phyloP scores from a whole-genome alignment of 2,888 invertebrate species.

The Pimpla rufipes region DNA sequence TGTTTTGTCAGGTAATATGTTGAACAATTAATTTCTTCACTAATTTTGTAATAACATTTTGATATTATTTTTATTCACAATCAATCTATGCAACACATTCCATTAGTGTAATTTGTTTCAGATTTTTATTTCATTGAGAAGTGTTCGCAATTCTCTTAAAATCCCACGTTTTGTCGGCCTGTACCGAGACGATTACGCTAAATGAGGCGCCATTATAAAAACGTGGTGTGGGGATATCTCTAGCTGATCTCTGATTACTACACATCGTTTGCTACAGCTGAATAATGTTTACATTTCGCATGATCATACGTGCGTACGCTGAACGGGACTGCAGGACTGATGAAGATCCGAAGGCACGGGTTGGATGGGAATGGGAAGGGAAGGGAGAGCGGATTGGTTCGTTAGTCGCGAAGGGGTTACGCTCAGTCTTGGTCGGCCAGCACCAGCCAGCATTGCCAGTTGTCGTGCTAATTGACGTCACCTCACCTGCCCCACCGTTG shows the following conservation, averaged over 20 bases:
- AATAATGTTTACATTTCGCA: conserved; percentile 34
- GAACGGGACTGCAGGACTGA: conserved; percentile 40
- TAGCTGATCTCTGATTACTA: background rate
- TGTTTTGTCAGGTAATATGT: too few relatives aligned
- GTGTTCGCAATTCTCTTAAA: too few relatives aligned
- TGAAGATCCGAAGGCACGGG: conserved; percentile 25
- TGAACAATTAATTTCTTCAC: too few relatives aligned
- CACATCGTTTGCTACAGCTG: background rate
- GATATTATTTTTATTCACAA: too few relatives aligned
- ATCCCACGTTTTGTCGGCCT: too few relatives aligned
- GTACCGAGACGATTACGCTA: too few relatives aligned
- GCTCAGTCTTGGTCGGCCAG: conserved; percentile 30
- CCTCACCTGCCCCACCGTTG: conserved; percentile 57
- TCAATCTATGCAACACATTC: too few relatives aligned
- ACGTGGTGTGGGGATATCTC: background rate
- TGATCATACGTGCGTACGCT: conserved; percentile 29
- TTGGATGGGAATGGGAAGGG: conserved; percentile 8
- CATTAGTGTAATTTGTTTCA: too few relatives aligned
- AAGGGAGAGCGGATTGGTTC: conserved; percentile 62
- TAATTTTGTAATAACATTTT: too few relatives aligned
- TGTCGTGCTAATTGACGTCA: conserved; percentile 69
- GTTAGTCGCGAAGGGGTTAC: conserved; percentile 64
- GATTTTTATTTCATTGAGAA: too few relatives aligned
- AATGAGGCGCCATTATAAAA: background rate
- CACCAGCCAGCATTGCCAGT: conserved; percentile 40